Conservation (phyloP, 2,797 vertebrate genomes). For the Enteromius anoplus region DNA sequence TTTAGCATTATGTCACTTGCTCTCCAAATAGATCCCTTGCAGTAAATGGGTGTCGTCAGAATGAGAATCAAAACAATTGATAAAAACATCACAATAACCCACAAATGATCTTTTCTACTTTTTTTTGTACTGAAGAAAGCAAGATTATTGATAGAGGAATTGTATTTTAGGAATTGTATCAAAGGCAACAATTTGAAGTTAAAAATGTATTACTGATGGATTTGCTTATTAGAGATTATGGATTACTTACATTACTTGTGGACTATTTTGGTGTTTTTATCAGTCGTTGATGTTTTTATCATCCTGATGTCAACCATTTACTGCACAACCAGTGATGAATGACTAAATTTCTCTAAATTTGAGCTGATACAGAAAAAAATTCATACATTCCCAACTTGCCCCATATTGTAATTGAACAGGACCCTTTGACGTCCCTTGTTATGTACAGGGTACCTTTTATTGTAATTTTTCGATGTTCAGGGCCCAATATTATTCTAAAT, state of each 20-base stretch:
- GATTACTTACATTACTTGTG: background rate
- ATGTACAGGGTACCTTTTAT: no score
- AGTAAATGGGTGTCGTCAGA: background rate
- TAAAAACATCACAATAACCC: background rate
- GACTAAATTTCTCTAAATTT: background rate
- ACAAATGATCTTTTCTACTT: background rate
- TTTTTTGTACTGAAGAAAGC: background rate
- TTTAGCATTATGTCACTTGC: background rate
- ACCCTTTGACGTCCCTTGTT: no score
- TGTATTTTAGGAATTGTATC: no score
- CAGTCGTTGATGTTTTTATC: background rate
- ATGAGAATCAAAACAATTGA: background rate
- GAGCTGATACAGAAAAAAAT: background rate
- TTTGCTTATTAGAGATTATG: background rate
- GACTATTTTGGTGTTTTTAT: background rate
- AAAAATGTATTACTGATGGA: background rate
- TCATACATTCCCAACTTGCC: no score
- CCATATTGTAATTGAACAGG: no score
- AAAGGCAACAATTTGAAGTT: background rate
- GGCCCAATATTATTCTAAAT: no score
- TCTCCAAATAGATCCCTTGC: background rate
- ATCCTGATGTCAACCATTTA: background rate
- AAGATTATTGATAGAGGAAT: background rate
- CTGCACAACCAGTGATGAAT: background rate
- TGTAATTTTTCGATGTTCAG: no score